Percentiles rank a stretch among this genome's conserved stretches.
These are phyloP conservation scores for Molanna angustata DNA, from an alignment of 2,888 invertebrate genomes.

Conservation along the genomic window DNA sequence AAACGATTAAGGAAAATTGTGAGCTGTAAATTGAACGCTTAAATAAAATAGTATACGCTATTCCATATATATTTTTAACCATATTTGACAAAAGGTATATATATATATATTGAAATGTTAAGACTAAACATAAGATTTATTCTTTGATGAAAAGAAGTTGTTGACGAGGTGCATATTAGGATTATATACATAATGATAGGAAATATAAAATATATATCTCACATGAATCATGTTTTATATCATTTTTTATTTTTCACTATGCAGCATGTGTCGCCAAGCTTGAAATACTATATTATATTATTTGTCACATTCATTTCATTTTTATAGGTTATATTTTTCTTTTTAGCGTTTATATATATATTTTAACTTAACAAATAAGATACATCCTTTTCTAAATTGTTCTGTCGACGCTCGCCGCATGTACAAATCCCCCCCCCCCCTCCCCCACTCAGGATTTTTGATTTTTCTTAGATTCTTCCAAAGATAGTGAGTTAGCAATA, in stretches of 20 bases:
- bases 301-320: not conserved
- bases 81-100: constrained; percentile 32
- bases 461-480: constrained; percentile 32
- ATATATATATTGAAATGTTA: constrained; percentile 33
- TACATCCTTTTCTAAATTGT: no score
- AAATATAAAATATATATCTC: constrained; percentile 10
- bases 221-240: constrained; percentile 15
- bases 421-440: no score
- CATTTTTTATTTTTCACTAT: constrained; percentile 13
- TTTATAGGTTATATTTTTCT: not conserved
- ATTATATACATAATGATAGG: constrained; percentile 5
- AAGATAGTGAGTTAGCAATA: constrained; percentile 34
- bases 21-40: constrained; percentile 32
- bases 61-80: constrained; percentile 33
- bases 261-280: no score
- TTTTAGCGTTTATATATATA: not conserved
- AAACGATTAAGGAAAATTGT: not conserved
- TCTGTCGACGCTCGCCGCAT: no score
- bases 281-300: no score
- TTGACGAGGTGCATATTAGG: constrained; percentile 29
- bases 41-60: constrained; percentile 32
- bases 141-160: constrained; percentile 31
- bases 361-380: not conserved
- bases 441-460: constrained; percentile 6
- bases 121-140: constrained; percentile 32